Evolutionary conservation across 2,797 vertebrate species (phyloP).

Genomic region (Pangasius sanitwongsei): DNA sequence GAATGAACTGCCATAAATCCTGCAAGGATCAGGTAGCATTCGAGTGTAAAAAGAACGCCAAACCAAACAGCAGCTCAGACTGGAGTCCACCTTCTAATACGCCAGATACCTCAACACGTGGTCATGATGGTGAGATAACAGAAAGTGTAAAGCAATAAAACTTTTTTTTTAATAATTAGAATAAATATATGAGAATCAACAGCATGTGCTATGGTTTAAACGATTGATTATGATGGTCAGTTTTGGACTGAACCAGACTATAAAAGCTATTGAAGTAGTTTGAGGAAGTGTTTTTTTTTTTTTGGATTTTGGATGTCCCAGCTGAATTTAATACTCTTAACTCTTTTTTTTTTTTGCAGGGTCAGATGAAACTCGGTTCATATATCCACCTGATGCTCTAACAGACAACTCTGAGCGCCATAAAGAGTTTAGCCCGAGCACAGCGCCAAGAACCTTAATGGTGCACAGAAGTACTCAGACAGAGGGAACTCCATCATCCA

Average conservation of each 20-base stretch:
- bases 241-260: background rate
- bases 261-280: background rate
- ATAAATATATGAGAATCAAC: background rate
- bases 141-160: background rate
- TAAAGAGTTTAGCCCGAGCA: constrained; percentile 72
- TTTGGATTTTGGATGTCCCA: constrained; percentile 86
- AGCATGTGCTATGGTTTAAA: background rate
- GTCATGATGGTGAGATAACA: constrained; percentile 33
- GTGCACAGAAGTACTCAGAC: constrained; percentile 43
- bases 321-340: constrained; percentile 48
- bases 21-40: constrained; percentile 81
- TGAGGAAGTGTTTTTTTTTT: background rate
- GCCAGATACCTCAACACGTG: constrained; percentile 10
- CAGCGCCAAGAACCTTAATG: background rate
- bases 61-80: constrained; percentile 22
- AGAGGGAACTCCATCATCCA: constrained; percentile 22
- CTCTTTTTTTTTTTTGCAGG: background rate
- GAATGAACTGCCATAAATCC: constrained; percentile 86
- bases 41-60: constrained; percentile 76
- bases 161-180: background rate
- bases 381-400: constrained; percentile 60
- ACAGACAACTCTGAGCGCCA: constrained; percentile 67
- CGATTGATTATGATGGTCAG: background rate
- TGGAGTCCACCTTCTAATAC: constrained; percentile 33
- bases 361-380: constrained; percentile 34